These are phyloP conservation scores for Gulo gulo DNA, from an alignment of 2,113 vertebrate genomes.

Conservation along the genomic window DNA sequence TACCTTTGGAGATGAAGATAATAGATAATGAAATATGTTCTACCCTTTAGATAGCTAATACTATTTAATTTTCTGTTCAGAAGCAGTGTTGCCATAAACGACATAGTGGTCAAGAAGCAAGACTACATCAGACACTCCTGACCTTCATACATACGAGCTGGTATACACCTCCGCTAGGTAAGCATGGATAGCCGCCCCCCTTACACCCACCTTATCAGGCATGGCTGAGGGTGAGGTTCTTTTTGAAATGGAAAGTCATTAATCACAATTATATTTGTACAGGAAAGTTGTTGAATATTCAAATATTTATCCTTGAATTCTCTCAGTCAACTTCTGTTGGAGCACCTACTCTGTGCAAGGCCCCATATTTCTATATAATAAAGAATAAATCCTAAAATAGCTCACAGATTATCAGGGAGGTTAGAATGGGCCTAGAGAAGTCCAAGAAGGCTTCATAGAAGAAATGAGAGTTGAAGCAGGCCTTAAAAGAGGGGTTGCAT, in stretches of 20 bases:
- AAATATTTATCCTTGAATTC: neutral
- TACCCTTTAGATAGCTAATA: neutral
- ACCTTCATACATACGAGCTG: neutral
- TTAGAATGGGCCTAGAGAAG: neutral
- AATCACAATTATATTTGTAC: neutral
- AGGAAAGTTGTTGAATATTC: neutral
- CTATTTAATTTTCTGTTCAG: constrained; percentile 51
- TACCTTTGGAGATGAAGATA: neutral
- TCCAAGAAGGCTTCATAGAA: neutral
- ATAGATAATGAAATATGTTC: neutral
- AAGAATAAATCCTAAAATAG: neutral
- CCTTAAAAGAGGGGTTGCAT: neutral
- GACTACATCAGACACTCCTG: neutral
- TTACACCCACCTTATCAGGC: neutral
- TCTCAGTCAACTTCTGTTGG: neutral
- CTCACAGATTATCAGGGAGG: neutral
- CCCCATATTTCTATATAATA: neutral
- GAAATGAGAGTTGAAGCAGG: neutral
- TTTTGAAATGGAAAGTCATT: neutral
- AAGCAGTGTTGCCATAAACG: constrained; percentile 9
- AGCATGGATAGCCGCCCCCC: neutral
- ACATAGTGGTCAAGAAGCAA: neutral
- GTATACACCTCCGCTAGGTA: constrained; percentile 62
- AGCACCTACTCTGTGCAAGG: neutral
- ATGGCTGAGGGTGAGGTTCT: neutral